A percentile compares a stretch with the other conserved stretches of the same genome.
Evolutionary conservation across 2,888 invertebrate species (phyloP).

Genomic region (Pollenia amentaria): DNA sequence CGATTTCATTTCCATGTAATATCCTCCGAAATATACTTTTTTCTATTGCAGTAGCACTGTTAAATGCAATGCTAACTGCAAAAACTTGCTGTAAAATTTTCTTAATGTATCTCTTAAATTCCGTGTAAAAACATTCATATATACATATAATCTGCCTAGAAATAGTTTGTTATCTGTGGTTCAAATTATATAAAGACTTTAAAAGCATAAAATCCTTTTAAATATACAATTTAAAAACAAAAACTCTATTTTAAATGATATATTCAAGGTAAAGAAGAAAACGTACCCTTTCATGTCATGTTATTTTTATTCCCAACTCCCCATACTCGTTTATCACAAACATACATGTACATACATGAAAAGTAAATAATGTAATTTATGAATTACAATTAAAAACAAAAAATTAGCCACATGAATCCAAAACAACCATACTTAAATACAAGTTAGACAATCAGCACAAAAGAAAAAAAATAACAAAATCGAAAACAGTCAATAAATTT

Average conservation of each 20-base stretch:
- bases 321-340: neutral
- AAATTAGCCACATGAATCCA: conserved; percentile 77
- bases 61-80: too few relatives aligned
- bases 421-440: conserved; percentile 60
- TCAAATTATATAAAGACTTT: too few relatives aligned
- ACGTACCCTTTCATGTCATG: neutral
- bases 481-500: conserved; percentile 60
- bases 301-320: conserved; percentile 3
- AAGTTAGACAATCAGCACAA: conserved; percentile 35
- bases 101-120: too few relatives aligned
- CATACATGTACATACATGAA: conserved; percentile 51
- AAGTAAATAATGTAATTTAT: conserved; percentile 81
- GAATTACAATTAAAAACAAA: conserved; percentile 83
- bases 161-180: too few relatives aligned
- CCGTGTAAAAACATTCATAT: too few relatives aligned
- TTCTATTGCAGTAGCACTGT: too few relatives aligned
- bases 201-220: too few relatives aligned
- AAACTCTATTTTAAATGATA: neutral
- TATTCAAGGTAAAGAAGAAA: neutral
- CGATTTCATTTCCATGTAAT: too few relatives aligned
- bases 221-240: neutral
- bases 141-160: too few relatives aligned
- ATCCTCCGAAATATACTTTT: too few relatives aligned
- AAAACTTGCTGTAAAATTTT: too few relatives aligned
- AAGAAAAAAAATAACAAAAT: conserved; percentile 43